phyloP scores from a whole-genome alignment of 2,888 invertebrate species.

The Hypomecis atomaria region DNA sequence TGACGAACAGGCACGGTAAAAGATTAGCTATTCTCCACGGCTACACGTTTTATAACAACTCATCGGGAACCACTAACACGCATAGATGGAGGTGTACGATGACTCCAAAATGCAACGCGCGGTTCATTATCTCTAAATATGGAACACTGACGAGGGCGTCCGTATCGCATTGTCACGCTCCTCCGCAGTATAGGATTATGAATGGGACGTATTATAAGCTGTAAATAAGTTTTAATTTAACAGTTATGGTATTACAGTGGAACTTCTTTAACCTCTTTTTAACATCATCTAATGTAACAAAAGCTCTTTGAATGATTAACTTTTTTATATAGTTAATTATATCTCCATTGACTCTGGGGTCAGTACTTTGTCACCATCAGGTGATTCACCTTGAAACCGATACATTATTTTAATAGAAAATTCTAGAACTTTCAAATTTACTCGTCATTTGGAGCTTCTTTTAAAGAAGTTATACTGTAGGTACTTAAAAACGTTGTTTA shows the following conservation, averaged over 20 bases:
- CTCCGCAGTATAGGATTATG: slow-evolving; percentile 33
- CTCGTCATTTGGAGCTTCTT: too few species aligned
- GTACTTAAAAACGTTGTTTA: too few species aligned
- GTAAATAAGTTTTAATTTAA: background rate
- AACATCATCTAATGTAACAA: too few species aligned
- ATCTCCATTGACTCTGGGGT: too few species aligned
- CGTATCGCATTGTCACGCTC: slow-evolving; percentile 42
- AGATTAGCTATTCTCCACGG: slow-evolving; percentile 45
- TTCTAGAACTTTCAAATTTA: too few species aligned
- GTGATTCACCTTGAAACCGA: too few species aligned
- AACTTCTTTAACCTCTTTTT: too few species aligned
- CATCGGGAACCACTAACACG: slow-evolving; percentile 6
- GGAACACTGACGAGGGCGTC: slow-evolving; percentile 16
- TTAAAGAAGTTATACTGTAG: too few species aligned
- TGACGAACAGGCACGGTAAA: slow-evolving; percentile 44
- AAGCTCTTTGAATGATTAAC: too few species aligned
- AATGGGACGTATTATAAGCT: slow-evolving; percentile 36
- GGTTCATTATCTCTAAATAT: slow-evolving; percentile 28
- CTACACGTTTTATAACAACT: slow-evolving; percentile 42
- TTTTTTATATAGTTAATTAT: too few species aligned
- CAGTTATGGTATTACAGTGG: background rate
- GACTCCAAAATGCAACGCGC: slow-evolving; percentile 31
- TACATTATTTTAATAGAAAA: too few species aligned
- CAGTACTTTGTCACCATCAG: too few species aligned
- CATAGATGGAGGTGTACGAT: slow-evolving; percentile 34